Percentiles rank a stretch among this genome's conserved stretches.
phyloP scores from a whole-genome alignment of 2,113 vertebrate genomes.

The Ceuthmochares aereus region DNA sequence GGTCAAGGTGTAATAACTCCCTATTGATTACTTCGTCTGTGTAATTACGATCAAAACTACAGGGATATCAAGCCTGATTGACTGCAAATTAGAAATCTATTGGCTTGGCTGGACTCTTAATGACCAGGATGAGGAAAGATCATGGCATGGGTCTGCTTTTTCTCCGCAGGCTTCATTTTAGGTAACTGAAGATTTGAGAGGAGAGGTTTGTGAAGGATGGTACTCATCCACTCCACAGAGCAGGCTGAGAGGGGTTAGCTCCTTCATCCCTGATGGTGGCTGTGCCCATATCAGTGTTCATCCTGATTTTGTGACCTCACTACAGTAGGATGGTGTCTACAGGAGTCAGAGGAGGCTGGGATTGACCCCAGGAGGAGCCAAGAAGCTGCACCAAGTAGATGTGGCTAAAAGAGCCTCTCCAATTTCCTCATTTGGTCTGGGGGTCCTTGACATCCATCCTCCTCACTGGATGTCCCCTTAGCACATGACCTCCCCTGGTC shows the following conservation, averaged over 20 bases:
- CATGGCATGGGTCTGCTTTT: conserved; percentile 4
- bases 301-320: background rate
- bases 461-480: background rate
- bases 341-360: background rate
- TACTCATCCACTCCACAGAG: background rate
- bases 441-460: background rate
- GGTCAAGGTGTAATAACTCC: background rate
- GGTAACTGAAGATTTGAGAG: background rate
- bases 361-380: background rate
- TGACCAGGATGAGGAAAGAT: conserved; percentile 8
- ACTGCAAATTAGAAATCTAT: conserved; percentile 80
- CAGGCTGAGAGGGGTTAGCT: background rate
- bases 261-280: background rate
- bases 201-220: background rate
- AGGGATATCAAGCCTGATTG: conserved; percentile 77
- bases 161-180: background rate
- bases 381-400: background rate
- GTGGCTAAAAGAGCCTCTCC: background rate
- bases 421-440: background rate
- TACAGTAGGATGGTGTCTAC: accelerated
- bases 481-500: accelerated
- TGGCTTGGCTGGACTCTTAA: conserved; percentile 47
- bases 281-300: background rate
- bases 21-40: conserved; percentile 72
- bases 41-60: conserved; percentile 65